These are phyloP conservation scores for Xenops minutus DNA, from an alignment of 2,797 vertebrate species.

Conservation along the genomic window DNA sequence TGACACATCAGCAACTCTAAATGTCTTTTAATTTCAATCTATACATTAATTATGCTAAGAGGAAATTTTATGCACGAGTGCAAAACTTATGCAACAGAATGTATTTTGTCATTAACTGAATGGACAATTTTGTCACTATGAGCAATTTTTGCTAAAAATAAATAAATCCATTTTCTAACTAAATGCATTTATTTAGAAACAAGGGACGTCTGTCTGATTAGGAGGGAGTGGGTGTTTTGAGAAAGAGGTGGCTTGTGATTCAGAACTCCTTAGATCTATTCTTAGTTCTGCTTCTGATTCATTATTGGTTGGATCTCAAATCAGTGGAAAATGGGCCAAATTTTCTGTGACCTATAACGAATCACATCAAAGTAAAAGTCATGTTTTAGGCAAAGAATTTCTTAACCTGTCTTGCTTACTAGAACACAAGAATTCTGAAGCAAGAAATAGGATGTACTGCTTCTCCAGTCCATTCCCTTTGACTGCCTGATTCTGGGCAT, in stretches of 20 bases:
- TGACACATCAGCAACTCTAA: background rate
- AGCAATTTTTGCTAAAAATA: constrained; percentile 63
- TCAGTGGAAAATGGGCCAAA: constrained; percentile 34
- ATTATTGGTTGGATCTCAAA: constrained; percentile 48
- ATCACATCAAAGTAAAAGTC: constrained; percentile 22
- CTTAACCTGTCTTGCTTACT: background rate
- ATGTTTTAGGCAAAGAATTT: background rate
- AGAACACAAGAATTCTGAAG: background rate
- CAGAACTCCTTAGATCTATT: constrained; percentile 63
- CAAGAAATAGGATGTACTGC: background rate
- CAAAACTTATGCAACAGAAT: constrained; percentile 30
- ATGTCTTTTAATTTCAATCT: constrained; percentile 7
- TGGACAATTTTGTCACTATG: constrained; percentile 54
- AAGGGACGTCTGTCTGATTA: constrained; percentile 60
- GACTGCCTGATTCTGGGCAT: background rate
- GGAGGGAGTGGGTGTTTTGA: constrained; percentile 57
- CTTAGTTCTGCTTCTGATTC: constrained; percentile 51
- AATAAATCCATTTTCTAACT: constrained; percentile 56
- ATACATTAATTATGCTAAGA: background rate
- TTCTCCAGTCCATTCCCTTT: background rate
- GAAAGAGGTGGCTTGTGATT: constrained; percentile 67
- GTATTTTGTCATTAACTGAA: constrained; percentile 44
- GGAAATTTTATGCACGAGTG: constrained; percentile 1
- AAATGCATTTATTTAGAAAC: constrained; percentile 66
- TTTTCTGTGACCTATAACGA: constrained; percentile 22